Percentiles rank a stretch among this genome's conserved stretches.
These are phyloP conservation scores for Meiosimyza platycephala DNA, from an alignment of 2,888 invertebrate species.

Conservation along the genomic window DNA sequence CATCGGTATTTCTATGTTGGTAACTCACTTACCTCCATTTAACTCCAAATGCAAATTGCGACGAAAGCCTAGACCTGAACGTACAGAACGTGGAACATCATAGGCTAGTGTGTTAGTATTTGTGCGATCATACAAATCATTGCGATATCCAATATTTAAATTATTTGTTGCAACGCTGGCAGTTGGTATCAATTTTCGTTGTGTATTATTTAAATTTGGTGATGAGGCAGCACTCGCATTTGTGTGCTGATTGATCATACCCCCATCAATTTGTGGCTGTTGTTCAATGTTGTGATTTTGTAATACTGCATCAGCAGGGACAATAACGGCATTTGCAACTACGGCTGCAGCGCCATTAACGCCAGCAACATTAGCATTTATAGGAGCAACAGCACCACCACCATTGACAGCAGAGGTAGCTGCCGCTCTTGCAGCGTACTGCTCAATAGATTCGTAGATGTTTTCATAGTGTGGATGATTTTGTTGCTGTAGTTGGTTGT, in stretches of 20 bases:
- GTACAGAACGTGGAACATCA: constrained; percentile 65
- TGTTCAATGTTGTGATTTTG: constrained; percentile 42
- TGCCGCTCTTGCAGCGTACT: constrained; percentile 58
- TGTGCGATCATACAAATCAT: constrained; percentile 66
- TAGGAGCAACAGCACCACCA: constrained; percentile 44
- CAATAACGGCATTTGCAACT: constrained; percentile 52
- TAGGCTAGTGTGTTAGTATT: constrained; percentile 57
- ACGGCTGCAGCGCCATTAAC: constrained; percentile 61
- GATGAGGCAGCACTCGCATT: constrained; percentile 37
- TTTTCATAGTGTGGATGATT: constrained; percentile 69
- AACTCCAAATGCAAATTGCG: constrained; percentile 66
- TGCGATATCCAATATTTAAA: constrained; percentile 63
- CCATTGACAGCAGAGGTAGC: constrained; percentile 50
- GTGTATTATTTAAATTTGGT: constrained; percentile 41
- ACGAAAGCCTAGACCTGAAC: constrained; percentile 64
- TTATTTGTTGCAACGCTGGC: constrained; percentile 48
- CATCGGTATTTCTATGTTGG: too few relatives aligned
- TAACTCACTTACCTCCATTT: constrained; percentile 59
- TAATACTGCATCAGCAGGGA: constrained; percentile 48
- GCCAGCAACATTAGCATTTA: constrained; percentile 46
- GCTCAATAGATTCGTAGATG: constrained; percentile 70
- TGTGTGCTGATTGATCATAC: constrained; percentile 27
- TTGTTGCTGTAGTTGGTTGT: constrained; percentile 51
- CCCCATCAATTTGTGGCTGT: constrained; percentile 36
- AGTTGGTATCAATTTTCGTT: constrained; percentile 36